Conservation (phyloP, 2,113 vertebrate species). For the Cebus imitator region DNA sequence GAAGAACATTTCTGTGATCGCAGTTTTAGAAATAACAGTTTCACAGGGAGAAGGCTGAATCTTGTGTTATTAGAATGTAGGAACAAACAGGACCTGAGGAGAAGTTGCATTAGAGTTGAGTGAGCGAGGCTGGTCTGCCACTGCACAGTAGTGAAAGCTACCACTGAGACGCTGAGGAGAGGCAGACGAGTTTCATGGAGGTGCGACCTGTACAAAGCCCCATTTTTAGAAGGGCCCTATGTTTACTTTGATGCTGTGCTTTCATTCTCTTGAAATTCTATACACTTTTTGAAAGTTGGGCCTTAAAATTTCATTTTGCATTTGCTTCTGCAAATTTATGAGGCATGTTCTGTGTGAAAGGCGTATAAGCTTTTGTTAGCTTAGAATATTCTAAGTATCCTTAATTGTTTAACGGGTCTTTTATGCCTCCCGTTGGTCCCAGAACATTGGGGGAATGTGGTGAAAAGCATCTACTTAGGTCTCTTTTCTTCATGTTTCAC, state of each 20-base stretch:
- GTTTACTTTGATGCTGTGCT: neutral
- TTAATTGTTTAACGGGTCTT: neutral
- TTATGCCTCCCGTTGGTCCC: neutral
- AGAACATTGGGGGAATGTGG: neutral
- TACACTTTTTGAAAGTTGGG: neutral
- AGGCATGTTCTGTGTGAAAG: neutral
- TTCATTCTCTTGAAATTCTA: neutral
- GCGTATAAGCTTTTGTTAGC: neutral
- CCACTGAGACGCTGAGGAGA: neutral
- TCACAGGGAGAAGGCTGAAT: neutral
- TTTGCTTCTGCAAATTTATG: neutral
- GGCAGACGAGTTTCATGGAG: neutral
- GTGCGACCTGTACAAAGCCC: too few relatives aligned
- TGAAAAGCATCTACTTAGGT: neutral
- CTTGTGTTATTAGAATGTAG: neutral
- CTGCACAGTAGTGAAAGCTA: neutral
- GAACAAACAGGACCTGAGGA: neutral
- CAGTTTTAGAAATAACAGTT: neutral
- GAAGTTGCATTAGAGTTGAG: neutral
- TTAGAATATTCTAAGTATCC: neutral
- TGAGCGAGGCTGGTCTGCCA: neutral
- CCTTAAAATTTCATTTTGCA: neutral
- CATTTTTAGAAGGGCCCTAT: neutral
- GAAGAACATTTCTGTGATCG: neutral
- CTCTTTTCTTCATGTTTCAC: neutral